These are phyloP conservation scores for Caenorhabditis becei DNA, from an alignment of 2,888 invertebrate species.

Conservation along the genomic window DNA sequence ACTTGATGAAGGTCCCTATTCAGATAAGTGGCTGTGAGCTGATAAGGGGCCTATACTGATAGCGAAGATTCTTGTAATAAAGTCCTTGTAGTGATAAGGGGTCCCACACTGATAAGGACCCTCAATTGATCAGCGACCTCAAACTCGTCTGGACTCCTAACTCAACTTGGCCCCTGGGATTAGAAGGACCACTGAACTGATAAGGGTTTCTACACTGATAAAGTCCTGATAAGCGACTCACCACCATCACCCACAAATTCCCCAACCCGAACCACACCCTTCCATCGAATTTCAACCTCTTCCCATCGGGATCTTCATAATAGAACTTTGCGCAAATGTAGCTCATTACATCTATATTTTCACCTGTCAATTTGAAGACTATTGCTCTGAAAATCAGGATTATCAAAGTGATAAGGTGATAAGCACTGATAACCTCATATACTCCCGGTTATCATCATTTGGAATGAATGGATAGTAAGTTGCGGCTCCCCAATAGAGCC, in stretches of 20 bases:
- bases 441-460: neutral
- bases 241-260: neutral
- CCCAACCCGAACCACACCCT: neutral
- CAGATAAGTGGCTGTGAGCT: too few relatives aligned
- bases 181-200: too few relatives aligned
- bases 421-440: neutral
- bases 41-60: too few relatives aligned
- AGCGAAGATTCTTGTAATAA: too few relatives aligned
- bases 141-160: too few relatives aligned
- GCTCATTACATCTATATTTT: neutral
- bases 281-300: neutral
- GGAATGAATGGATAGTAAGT: neutral
- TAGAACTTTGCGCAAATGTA: conserved; percentile 11
- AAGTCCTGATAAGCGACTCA: neutral
- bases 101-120: too few relatives aligned
- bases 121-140: too few relatives aligned
- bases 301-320: neutral
- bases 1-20: too few relatives aligned
- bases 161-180: too few relatives aligned
- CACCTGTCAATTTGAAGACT: neutral
- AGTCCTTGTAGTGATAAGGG: too few relatives aligned
- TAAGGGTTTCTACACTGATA: too few relatives aligned
- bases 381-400: neutral
- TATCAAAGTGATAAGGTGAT: neutral
- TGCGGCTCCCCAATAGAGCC: neutral